Percentiles rank a stretch among this genome's conserved stretches.
Evolutionary conservation across 2,797 vertebrate species (phyloP).

Genomic region (Fistularia tabacaria): DNA sequence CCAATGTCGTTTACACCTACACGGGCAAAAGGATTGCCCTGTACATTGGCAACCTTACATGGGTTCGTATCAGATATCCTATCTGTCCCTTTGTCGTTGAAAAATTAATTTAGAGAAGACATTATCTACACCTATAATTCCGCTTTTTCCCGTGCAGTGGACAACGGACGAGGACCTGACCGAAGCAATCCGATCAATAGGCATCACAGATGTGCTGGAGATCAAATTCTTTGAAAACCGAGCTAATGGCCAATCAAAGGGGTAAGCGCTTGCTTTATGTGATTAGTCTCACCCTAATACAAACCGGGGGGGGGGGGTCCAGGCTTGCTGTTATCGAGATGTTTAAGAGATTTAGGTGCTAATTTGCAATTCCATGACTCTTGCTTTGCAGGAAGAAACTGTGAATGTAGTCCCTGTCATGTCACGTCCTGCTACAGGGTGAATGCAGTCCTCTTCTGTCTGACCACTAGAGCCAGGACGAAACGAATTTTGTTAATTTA

Average conservation of each 20-base stretch:
- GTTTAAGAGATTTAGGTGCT: no score
- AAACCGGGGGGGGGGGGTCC: no score
- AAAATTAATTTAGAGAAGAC: not conserved
- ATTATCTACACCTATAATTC: no score
- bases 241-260: constrained; percentile 97
- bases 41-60: constrained; percentile 98
- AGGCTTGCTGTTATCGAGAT: no score
- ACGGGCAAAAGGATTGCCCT: constrained; percentile 95
- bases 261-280: constrained; percentile 73
- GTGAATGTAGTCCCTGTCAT: no score
- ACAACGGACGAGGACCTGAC: constrained; percentile 98
- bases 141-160: constrained; percentile 77
- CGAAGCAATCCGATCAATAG: constrained; percentile 93
- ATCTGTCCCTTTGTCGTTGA: not conserved
- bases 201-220: constrained; percentile 95
- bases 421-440: no score
- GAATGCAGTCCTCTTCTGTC: no score
- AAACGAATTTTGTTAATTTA: no score
- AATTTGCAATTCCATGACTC: no score
- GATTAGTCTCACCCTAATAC: not conserved
- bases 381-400: no score
- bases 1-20: constrained; percentile 94
- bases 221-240: constrained; percentile 99
- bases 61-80: constrained; percentile 76
- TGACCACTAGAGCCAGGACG: no score